Evolutionary conservation across 2,113 vertebrate genomes (phyloP).

Genomic region (Pogonocichla stellata): DNA sequence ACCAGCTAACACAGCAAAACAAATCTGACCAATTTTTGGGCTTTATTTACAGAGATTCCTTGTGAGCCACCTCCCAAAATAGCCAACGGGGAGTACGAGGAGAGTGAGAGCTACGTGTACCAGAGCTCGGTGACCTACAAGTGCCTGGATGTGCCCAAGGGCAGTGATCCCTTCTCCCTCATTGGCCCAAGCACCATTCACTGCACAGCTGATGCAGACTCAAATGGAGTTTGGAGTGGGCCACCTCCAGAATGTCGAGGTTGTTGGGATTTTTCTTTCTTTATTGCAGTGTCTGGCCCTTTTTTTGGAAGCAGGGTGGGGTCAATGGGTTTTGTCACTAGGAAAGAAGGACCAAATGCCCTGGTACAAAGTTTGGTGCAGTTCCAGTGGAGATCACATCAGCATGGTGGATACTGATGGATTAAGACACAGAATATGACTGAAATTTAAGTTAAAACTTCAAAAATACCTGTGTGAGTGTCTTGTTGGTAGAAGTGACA

Average conservation of each 20-base stretch:
- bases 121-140: slow-evolving; percentile 37
- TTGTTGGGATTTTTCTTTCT: not conserved
- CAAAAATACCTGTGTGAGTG: not conserved
- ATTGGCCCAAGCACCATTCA: not conserved
- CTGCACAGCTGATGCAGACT: not conserved
- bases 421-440: not conserved
- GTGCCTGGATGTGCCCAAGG: not conserved
- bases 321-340: not conserved
- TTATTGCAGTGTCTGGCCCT: not conserved
- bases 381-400: not conserved
- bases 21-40: not conserved
- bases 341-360: not conserved
- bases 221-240: slow-evolving; percentile 34
- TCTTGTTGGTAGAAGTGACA: not conserved
- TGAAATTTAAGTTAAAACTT: not conserved
- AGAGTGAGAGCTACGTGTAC: not conserved
- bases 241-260: slow-evolving; percentile 66
- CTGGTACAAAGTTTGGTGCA: not conserved
- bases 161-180: not conserved
- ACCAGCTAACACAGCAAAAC: not conserved
- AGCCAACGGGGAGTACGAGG: not conserved
- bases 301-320: accelerated
- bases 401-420: not conserved
- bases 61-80: slow-evolving; percentile 59
- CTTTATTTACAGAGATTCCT: not conserved